These are phyloP conservation scores for Torymus texanus DNA, from an alignment of 2,888 invertebrate genomes.

Conservation along the genomic window DNA sequence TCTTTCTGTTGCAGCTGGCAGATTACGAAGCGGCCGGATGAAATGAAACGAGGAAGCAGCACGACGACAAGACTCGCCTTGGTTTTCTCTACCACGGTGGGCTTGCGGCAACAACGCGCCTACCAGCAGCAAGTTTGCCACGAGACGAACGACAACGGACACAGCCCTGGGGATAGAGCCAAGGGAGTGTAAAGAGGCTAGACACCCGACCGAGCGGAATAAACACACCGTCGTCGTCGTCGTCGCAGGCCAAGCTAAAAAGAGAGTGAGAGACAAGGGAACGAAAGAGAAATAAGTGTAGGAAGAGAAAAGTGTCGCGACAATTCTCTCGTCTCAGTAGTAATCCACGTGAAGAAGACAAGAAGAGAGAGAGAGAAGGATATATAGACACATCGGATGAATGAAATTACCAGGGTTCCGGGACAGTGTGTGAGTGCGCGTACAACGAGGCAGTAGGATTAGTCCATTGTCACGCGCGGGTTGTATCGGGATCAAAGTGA, in stretches of 20 bases:
- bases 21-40: neutral
- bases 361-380: neutral
- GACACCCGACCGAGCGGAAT: slow-evolving; percentile 22
- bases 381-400: slow-evolving; percentile 14
- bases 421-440: neutral
- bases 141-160: neutral
- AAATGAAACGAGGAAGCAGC: slow-evolving; percentile 29
- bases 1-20: slow-evolving; percentile 26
- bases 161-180: slow-evolving; percentile 22
- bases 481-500: no score
- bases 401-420: slow-evolving; percentile 27
- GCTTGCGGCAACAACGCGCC: neutral
- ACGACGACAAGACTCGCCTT: neutral
- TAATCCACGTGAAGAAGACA: neutral
- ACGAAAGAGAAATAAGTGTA: no score
- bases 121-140: neutral
- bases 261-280: no score
- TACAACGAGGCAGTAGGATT: no score
- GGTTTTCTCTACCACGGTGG: neutral
- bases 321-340: no score
- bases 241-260: no score
- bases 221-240: slow-evolving; percentile 15
- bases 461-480: no score
- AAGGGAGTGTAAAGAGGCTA: slow-evolving; percentile 18
- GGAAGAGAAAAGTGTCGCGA: no score